These are phyloP conservation scores for Ganaspis brasiliensis DNA, from an alignment of 2,888 invertebrate species.

Conservation along the genomic window DNA sequence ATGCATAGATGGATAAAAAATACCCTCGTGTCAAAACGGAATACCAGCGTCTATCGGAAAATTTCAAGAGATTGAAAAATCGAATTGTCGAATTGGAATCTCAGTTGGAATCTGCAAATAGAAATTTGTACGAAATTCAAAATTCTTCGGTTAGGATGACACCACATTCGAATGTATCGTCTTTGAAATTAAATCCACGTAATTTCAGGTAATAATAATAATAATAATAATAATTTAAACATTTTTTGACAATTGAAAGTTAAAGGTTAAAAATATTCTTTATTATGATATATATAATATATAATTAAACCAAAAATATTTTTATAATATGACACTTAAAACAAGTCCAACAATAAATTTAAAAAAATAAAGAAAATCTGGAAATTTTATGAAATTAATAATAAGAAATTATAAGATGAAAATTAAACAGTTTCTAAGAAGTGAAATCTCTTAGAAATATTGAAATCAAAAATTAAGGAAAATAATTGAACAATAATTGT, in stretches of 20 bases:
- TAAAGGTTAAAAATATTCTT: not conserved
- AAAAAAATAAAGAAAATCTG: no score
- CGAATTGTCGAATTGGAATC: not conserved
- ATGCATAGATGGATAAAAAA: not conserved
- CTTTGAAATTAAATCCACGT: not conserved
- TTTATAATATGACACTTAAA: no score
- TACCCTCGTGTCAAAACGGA: not conserved
- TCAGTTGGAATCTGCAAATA: not conserved
- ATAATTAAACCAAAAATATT: no score
- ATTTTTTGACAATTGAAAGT: not conserved
- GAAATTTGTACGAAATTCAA: not conserved
- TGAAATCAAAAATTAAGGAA: no score
- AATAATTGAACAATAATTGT: no score
- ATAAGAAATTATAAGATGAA: no score
- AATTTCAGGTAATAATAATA: not conserved
- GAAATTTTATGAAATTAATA: no score
- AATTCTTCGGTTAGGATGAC: conserved; percentile 6
- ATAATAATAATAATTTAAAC: no score
- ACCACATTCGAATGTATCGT: not conserved
- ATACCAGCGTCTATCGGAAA: not conserved
- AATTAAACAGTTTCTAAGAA: no score
- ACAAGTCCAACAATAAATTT: no score
- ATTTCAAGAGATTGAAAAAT: not conserved
- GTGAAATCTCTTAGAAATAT: no score
- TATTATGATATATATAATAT: no score